These are phyloP conservation scores for Heterohyrax brucei DNA, from an alignment of 2,797 vertebrate species.

Conservation along the genomic window DNA sequence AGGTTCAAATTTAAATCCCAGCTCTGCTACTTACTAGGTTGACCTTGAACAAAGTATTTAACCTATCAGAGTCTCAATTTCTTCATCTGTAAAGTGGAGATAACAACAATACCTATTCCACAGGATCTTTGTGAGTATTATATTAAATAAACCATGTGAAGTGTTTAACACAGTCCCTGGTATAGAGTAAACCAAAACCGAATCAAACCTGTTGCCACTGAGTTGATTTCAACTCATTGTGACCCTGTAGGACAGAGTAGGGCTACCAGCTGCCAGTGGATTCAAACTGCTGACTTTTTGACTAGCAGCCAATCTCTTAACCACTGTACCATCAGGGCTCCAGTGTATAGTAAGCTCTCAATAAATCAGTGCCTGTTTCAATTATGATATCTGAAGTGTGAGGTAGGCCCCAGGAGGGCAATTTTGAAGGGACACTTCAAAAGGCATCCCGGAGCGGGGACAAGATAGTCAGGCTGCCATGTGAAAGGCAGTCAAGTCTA, in stretches of 20 bases:
- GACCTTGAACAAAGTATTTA: slow-evolving; percentile 41
- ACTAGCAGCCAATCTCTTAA: no score
- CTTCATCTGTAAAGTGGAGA: not conserved
- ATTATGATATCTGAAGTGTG: slow-evolving; percentile 30
- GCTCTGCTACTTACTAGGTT: slow-evolving; percentile 38
- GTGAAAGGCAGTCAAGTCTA: slow-evolving; percentile 31
- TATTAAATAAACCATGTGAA: not conserved
- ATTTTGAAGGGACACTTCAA: slow-evolving; percentile 29
- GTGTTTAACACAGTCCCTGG: no score
- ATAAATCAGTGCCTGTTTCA: slow-evolving; percentile 9
- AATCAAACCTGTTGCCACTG: no score
- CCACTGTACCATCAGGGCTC: not conserved
- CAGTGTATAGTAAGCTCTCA: not conserved
- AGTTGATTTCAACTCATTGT: no score
- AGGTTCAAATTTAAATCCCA: slow-evolving; percentile 50
- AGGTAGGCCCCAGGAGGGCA: not conserved
- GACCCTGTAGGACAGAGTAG: no score
- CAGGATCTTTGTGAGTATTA: not conserved
- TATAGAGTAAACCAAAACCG: no score
- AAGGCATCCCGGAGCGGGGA: not conserved
- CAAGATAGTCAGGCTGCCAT: not conserved
- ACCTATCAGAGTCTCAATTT: not conserved
- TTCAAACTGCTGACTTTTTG: no score
- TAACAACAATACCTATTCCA: not conserved
- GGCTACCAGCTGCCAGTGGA: no score